Percentiles rank a stretch among this genome's conserved stretches.
These are phyloP conservation scores for Ophiodon elongatus DNA, from an alignment of 2,113 vertebrate genomes.

Conservation along the genomic window DNA sequence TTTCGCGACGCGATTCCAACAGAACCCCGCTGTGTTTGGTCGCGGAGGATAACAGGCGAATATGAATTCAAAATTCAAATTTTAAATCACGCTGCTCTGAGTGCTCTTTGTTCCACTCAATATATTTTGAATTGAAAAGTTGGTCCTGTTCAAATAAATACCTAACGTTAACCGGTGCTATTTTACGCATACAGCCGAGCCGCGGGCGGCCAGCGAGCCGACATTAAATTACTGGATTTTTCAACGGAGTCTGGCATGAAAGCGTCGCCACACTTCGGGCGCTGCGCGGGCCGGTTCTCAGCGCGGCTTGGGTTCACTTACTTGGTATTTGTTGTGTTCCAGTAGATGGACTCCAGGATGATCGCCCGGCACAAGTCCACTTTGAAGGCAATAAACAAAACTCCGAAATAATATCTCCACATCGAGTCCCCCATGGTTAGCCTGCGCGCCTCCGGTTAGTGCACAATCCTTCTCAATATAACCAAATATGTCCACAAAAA, in stretches of 20 bases:
- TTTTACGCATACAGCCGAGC: neutral
- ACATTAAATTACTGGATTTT: neutral
- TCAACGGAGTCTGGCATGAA: slow-evolving; percentile 17
- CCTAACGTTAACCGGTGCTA: neutral
- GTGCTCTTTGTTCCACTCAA: slow-evolving; percentile 13
- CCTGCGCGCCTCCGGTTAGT: slow-evolving; percentile 71
- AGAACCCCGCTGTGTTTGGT: neutral
- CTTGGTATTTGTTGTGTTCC: slow-evolving; percentile 99
- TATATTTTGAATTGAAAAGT: neutral
- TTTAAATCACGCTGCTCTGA: neutral
- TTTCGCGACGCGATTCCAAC: neutral
- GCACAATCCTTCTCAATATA: slow-evolving; percentile 62
- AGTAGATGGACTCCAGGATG: slow-evolving; percentile 98
- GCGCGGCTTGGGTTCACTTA: slow-evolving; percentile 82
- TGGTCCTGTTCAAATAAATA: neutral
- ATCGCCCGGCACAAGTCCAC: slow-evolving; percentile 92
- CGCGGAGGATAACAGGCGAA: neutral
- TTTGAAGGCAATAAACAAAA: slow-evolving; percentile 93
- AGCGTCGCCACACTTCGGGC: neutral
- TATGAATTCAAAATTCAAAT: neutral
- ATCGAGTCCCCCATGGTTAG: slow-evolving; percentile 88
- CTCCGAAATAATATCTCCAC: slow-evolving; percentile 96
- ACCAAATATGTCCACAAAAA: slow-evolving; percentile 32
- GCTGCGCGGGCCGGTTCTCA: slow-evolving; percentile 1
- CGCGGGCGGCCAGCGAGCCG: neutral